Evolutionary conservation across 2,888 invertebrate species (phyloP).

Genomic region (Plutella xylostella): DNA sequence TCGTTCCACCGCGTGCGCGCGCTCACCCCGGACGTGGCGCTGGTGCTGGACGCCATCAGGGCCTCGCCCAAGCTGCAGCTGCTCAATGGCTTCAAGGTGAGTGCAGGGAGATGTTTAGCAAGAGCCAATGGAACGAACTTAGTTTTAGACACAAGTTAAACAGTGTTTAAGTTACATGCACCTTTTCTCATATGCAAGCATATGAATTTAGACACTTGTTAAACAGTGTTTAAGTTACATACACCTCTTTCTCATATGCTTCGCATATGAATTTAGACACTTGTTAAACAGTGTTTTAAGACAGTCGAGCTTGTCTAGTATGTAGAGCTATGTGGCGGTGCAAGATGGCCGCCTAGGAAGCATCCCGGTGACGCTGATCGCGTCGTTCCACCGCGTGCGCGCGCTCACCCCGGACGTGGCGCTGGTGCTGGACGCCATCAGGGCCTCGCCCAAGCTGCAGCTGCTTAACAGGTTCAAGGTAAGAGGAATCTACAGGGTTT

Average conservation of each 20-base stretch:
- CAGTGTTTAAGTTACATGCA: no score
- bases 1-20: slow-evolving; percentile 95
- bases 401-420: slow-evolving; percentile 87
- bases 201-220: no score
- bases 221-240: no score
- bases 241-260: no score
- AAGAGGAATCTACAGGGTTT: not conserved
- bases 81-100: slow-evolving; percentile 78
- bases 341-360: no score
- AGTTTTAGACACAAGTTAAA: no score
- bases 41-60: slow-evolving; percentile 87
- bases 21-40: slow-evolving; percentile 84
- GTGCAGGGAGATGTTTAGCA: slow-evolving; percentile 6
- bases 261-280: no score
- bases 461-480: not conserved
- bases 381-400: slow-evolving; percentile 95
- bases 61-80: slow-evolving; percentile 90
- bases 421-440: slow-evolving; percentile 34
- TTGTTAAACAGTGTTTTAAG: no score
- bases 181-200: no score
- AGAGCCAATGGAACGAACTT: no score
- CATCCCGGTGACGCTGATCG: slow-evolving; percentile 93
- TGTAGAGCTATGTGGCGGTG: not conserved
- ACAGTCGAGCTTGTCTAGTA: no score
- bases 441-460: not conserved